These are phyloP conservation scores for Leucophenga maculata DNA, from an alignment of 2,888 invertebrate genomes.

Conservation along the genomic window DNA sequence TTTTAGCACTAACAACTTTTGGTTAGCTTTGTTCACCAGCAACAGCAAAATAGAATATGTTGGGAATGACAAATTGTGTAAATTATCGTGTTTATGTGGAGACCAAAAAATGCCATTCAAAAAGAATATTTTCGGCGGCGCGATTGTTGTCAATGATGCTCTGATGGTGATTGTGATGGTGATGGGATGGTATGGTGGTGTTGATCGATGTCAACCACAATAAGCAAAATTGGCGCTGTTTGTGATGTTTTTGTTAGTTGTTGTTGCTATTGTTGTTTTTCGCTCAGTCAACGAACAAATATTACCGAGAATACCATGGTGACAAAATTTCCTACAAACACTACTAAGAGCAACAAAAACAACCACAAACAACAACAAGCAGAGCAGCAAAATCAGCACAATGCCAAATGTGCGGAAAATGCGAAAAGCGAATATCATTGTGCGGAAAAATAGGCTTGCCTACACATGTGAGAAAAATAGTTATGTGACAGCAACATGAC, in stretches of 20 bases:
- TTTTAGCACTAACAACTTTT: no score
- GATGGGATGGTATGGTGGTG: no score
- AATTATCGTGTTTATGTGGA: constrained; percentile 55
- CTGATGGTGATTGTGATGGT: constrained; percentile 3
- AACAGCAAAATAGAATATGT: background rate
- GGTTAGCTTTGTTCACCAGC: no score
- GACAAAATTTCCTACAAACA: constrained; percentile 22
- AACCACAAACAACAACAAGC: constrained; percentile 26
- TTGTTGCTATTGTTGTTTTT: constrained; percentile 50
- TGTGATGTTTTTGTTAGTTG: constrained; percentile 54
- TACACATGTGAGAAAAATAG: constrained; percentile 3
- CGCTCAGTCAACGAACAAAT: background rate
- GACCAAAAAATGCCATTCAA: constrained; percentile 46
- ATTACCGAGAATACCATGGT: background rate
- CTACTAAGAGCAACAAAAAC: constrained; percentile 19
- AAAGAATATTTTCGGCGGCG: constrained; percentile 40
- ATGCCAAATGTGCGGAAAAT: background rate
- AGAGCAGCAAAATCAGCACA: constrained; percentile 12
- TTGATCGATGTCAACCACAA: no score
- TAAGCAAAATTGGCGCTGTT: constrained; percentile 12
- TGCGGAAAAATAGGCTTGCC: background rate
- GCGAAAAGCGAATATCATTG: background rate
- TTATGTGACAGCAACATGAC: background rate
- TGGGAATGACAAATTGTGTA: constrained; percentile 40
- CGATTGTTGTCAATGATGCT: background rate